Evolutionary conservation across 2,888 invertebrate species (phyloP).

Genomic region (Balanococcus diminutus): DNA sequence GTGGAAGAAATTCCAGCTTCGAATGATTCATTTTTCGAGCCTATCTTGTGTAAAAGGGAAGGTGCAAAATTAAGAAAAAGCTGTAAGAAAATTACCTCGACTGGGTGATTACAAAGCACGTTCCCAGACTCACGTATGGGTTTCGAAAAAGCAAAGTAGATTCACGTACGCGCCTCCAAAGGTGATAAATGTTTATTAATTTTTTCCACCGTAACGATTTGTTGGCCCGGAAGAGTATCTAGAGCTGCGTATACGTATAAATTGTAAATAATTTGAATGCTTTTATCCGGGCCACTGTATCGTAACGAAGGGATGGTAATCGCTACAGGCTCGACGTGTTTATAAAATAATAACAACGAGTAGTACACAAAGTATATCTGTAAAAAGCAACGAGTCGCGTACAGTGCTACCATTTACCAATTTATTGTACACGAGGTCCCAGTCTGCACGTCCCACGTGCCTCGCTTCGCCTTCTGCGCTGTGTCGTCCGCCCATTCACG

Average conservation of each 20-base stretch:
- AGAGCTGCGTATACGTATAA: neutral
- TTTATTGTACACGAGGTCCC: neutral
- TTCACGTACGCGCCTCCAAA: neutral
- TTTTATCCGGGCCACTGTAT: neutral
- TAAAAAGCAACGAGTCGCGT: neutral
- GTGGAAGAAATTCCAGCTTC: no score
- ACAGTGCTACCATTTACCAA: slow-evolving; percentile 40
- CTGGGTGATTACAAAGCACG: no score
- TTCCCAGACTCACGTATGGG: no score
- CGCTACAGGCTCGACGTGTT: neutral
- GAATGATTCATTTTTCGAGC: no score
- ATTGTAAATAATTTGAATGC: neutral
- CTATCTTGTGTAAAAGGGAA: no score
- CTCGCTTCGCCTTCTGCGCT: neutral
- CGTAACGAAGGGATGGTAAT: neutral
- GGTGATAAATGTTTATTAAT: slow-evolving; percentile 41
- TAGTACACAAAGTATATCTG: neutral
- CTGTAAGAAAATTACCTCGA: no score
- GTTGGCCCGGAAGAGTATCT: neutral
- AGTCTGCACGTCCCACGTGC: neutral
- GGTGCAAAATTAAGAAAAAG: no score
- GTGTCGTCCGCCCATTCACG: neutral
- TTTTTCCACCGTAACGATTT: slow-evolving; percentile 1
- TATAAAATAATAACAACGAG: neutral
- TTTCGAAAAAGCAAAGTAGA: no score